phyloP scores from a whole-genome alignment of 35 echinoderm and acorn worm genomes.

The Heliocidaris tuberculata region DNA sequence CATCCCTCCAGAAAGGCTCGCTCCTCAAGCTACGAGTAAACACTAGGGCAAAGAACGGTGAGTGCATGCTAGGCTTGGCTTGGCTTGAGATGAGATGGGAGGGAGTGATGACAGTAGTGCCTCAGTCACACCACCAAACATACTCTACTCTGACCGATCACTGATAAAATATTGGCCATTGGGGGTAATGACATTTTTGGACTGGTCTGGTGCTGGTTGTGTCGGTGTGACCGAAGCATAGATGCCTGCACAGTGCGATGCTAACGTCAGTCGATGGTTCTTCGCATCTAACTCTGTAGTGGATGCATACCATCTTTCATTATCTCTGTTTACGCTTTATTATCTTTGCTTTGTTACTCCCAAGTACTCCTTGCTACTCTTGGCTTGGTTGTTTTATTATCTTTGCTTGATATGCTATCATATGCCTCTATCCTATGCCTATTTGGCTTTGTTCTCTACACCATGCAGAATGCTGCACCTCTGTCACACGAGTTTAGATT shows the following conservation, averaged over 20 bases:
- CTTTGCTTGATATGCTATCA: not conserved
- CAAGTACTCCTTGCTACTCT: not conserved
- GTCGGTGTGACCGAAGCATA: not conserved
- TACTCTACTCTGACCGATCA: too few relatives aligned
- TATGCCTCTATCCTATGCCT: not conserved
- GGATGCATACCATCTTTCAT: not conserved
- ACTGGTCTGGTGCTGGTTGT: not conserved
- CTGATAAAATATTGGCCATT: not conserved
- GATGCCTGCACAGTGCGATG: not conserved
- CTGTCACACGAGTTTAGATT: too few relatives aligned
- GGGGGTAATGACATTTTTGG: not conserved
- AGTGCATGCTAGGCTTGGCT: not conserved
- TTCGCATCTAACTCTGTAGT: not conserved
- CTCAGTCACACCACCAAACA: not conserved
- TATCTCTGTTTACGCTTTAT: not conserved
- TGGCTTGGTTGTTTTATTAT: not conserved
- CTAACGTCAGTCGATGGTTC: not conserved
- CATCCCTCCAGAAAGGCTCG: slow-evolving; percentile 22
- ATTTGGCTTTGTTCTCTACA: not conserved
- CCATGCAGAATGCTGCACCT: too few relatives aligned
- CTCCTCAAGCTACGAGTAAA: slow-evolving; percentile 32
- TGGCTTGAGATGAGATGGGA: not conserved
- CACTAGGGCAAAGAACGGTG: slow-evolving; percentile 63
- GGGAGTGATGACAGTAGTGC: not conserved
- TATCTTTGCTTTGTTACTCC: not conserved